Evolutionary conservation across 2,113 vertebrate genomes (phyloP).

Genomic region (Megaleporinus macrocephalus): DNA sequence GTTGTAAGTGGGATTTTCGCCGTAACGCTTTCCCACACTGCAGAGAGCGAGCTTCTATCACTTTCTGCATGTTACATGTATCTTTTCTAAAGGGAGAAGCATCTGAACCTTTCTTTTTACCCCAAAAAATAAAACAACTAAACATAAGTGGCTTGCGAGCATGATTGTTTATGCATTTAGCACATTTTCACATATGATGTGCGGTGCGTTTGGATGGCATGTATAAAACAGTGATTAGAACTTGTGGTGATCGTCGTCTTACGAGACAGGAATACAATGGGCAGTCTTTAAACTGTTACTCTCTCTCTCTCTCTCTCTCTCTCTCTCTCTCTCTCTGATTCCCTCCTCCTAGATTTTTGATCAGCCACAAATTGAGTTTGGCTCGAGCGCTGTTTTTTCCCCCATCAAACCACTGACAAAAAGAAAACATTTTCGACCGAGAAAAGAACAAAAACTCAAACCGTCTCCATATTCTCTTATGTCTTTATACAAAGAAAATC

Average conservation of each 20-base stretch:
- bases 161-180: slow-evolving; percentile 19
- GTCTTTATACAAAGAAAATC: slow-evolving; percentile 49
- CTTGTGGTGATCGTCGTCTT: slow-evolving; percentile 7
- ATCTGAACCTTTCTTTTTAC: slow-evolving; percentile 14
- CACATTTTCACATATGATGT: not conserved
- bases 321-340: slow-evolving; percentile 53
- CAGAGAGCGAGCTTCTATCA: slow-evolving; percentile 56
- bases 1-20: slow-evolving; percentile 68
- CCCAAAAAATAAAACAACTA: slow-evolving; percentile 65
- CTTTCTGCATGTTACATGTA: slow-evolving; percentile 41
- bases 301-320: slow-evolving; percentile 52
- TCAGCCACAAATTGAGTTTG: slow-evolving; percentile 67
- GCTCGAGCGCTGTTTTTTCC: slow-evolving; percentile 52
- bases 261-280: slow-evolving; percentile 6
- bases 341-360: slow-evolving; percentile 63
- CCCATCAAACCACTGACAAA: slow-evolving; percentile 66
- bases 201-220: not conserved
- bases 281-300: not conserved
- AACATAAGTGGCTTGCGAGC: slow-evolving; percentile 30
- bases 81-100: slow-evolving; percentile 55
- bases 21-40: slow-evolving; percentile 55
- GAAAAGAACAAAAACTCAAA: slow-evolving; percentile 57
- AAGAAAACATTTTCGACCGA: slow-evolving; percentile 68
- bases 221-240: slow-evolving; percentile 12
- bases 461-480: slow-evolving; percentile 48